A percentile compares a stretch with the other conserved stretches of the same genome.
Conservation (phyloP, 2,888 invertebrate species). For the Heliothis peltigera region DNA sequence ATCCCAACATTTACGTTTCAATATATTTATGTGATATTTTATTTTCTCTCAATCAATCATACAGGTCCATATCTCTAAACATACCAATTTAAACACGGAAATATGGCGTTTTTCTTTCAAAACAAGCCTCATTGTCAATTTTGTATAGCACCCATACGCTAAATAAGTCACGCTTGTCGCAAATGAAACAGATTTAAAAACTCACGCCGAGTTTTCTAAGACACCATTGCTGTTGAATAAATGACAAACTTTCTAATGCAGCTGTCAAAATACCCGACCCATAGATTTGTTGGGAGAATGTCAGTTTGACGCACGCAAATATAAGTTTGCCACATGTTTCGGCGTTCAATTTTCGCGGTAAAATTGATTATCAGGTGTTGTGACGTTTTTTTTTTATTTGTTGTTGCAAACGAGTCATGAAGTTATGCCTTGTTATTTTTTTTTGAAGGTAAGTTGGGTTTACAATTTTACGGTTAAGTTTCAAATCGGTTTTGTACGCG, state of each 20-base stretch:
- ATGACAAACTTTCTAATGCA: conserved; percentile 61
- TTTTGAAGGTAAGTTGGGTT: conserved; percentile 36
- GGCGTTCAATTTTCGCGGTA: conserved; percentile 74
- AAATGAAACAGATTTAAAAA: conserved; percentile 78
- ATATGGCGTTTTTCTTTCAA: conserved; percentile 42
- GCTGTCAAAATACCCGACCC: conserved; percentile 23
- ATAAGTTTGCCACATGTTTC: conserved; percentile 61
- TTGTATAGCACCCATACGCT: conserved; percentile 65
- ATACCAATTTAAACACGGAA: conserved; percentile 49
- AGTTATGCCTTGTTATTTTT: conserved; percentile 58
- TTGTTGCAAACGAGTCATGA: conserved; percentile 58
- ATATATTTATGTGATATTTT: too few relatives aligned
- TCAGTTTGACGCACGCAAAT: conserved; percentile 37
- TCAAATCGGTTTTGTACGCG: conserved; percentile 25
- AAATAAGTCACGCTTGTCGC: conserved; percentile 77
- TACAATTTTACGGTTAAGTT: conserved; percentile 45
- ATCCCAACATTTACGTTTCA: too few relatives aligned
- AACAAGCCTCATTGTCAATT: conserved; percentile 58
- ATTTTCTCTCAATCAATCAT: neutral
- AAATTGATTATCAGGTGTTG: conserved; percentile 84
- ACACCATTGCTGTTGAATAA: conserved; percentile 63
- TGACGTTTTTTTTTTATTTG: conserved; percentile 59
- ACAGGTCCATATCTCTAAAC: conserved; percentile 29
- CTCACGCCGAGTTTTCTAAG: conserved; percentile 73
- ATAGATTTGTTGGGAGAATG: conserved; percentile 6